These are phyloP conservation scores for Panonychus citri DNA, from an alignment of 1,140 invertebrate genomes.

Conservation along the genomic window DNA sequence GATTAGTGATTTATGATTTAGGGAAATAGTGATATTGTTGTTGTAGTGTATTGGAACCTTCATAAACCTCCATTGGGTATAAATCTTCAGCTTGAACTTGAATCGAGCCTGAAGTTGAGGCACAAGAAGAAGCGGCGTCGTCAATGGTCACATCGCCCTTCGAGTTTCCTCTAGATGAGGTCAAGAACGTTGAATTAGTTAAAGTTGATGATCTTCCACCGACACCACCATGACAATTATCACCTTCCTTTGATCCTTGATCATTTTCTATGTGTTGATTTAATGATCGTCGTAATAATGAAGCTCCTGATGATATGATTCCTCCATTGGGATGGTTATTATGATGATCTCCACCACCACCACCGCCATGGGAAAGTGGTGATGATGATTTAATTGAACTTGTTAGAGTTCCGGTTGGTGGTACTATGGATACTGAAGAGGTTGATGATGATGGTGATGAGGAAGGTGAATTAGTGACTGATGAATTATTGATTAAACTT, in stretches of 20 bases:
- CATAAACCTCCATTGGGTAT: slow-evolving; percentile 16
- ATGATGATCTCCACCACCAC: too few species aligned
- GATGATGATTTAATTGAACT: not conserved
- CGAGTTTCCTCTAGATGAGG: not conserved
- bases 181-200: too few species aligned
- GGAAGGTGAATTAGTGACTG: too few species aligned
- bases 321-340: too few species aligned
- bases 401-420: not conserved
- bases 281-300: too few species aligned
- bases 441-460: not conserved
- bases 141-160: not conserved
- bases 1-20: not conserved
- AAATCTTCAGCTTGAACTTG: slow-evolving; percentile 16
- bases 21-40: not conserved
- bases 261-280: too few species aligned
- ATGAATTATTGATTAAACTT: not conserved
- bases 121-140: slow-evolving; percentile 4
- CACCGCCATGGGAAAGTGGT: not conserved
- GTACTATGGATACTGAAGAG: not conserved
- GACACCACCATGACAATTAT: too few species aligned
- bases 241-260: too few species aligned
- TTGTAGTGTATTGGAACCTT: slow-evolving; percentile 9
- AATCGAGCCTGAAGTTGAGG: slow-evolving; percentile 9
- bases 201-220: too few species aligned
- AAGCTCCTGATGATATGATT: too few species aligned